Percentiles rank a stretch among this genome's conserved stretches.
phyloP scores from a whole-genome alignment of 2,113 vertebrate genomes.

The Mustelus asterias region DNA sequence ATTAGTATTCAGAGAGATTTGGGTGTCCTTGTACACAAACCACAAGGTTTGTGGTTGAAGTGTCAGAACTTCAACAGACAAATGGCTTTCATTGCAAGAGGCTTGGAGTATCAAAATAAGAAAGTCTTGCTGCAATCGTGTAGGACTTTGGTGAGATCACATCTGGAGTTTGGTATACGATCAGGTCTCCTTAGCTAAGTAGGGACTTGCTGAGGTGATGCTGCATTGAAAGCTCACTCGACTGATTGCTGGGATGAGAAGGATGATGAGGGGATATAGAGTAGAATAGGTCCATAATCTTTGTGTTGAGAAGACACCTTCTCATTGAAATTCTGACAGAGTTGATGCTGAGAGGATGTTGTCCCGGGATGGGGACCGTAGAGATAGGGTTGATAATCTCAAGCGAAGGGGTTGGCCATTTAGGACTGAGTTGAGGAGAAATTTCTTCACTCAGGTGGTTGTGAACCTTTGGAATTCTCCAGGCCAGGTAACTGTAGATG shows the following conservation, averaged over 20 bases:
- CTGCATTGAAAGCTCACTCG: neutral
- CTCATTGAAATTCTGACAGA: neutral
- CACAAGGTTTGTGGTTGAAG: neutral
- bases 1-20: neutral
- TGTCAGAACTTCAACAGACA: neutral
- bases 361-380: neutral
- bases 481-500: neutral
- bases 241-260: neutral
- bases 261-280: neutral
- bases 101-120: neutral
- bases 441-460: neutral
- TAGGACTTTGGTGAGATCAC: too few relatives aligned
- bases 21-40: neutral
- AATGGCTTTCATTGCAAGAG: neutral
- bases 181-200: neutral
- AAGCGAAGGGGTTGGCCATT: neutral
- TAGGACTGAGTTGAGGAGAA: neutral
- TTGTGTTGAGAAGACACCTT: neutral
- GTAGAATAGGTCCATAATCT: neutral
- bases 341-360: neutral
- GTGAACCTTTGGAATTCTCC: neutral
- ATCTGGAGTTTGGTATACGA: neutral
- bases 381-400: neutral
- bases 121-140: neutral
- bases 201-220: neutral